phyloP scores from a whole-genome alignment of 1,140 invertebrate species.

The Scaptodrosophila lebanonensis region DNA sequence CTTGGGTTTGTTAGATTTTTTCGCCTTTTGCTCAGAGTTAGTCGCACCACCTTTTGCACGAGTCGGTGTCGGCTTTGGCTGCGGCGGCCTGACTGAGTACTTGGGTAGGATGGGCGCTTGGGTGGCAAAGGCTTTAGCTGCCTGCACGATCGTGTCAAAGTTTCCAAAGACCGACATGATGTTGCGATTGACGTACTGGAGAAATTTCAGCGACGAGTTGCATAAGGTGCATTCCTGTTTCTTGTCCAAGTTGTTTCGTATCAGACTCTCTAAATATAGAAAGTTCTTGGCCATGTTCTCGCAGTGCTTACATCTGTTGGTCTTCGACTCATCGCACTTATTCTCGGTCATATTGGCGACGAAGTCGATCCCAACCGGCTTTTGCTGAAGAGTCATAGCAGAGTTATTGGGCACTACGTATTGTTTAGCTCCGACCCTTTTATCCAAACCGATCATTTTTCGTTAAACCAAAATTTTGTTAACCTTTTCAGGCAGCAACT shows the following conservation, averaged over 20 bases:
- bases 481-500: constrained; percentile 38
- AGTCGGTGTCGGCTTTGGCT: neutral
- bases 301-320: constrained; percentile 56
- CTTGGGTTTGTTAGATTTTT: constrained; percentile 27
- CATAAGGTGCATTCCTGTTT: constrained; percentile 54
- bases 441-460: constrained; percentile 63
- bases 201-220: constrained; percentile 59
- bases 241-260: constrained; percentile 54
- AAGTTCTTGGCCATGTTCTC: constrained; percentile 75
- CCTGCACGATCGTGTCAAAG: constrained; percentile 52
- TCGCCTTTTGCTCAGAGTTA: constrained; percentile 10
- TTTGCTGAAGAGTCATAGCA: constrained; percentile 36
- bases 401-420: constrained; percentile 67
- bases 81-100: constrained; percentile 33
- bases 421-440: constrained; percentile 40
- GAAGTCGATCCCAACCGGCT: constrained; percentile 27
- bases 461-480: constrained; percentile 68
- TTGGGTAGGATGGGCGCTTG: constrained; percentile 47
- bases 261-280: constrained; percentile 68
- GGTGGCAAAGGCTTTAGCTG: constrained; percentile 47
- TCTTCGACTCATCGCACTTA: constrained; percentile 5
- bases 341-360: constrained; percentile 38
- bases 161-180: constrained; percentile 66
- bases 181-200: constrained; percentile 65
- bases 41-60: constrained; percentile 36